Base-by-base conservation (phyloP, 2,888 invertebrate genomes). In the Drosophila suboccidentalis region DNA sequence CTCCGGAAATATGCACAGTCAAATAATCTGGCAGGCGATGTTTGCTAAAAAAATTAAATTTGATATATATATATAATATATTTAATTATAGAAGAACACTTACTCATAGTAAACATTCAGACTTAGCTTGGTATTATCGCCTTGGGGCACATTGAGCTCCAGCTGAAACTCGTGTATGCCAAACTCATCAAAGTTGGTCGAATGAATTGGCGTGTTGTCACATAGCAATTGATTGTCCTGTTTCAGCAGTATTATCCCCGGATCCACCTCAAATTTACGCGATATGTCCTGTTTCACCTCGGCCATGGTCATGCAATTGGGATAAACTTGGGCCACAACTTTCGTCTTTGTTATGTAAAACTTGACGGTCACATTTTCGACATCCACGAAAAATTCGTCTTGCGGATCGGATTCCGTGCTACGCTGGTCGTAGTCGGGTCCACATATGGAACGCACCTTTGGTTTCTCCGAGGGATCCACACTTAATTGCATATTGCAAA, bases 251-350 rank as follows among this genome's bases (percentile, higher is more conserved):
- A 95, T 90, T 44, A 93, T 92, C 13, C 94, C 92, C 0, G 93
- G 93, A 15, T 94, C 93, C 1, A 94, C 92, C 89, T 94, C 93
- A 84, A 95, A 95, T 44, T 95, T 93, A 1, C 94, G 94, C 1
- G 93, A 94, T 44, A 95, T 92, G 80, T 95, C 94, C 78, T 94
- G 93, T 89, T 95, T 95, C 44, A 95, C 93, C 82, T 94, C 94
- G 58, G 92, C 93, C 51, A 95, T 91, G 67, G 93, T 94, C 90
- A 94, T 93, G 44, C 87, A 87, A 70, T 91, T 92, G 44, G 92
- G 91, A 89, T 93, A 93, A 10, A 92, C 89, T 68, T 92, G 92
- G 5, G 92, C 93, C 19, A 93, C 89, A 29, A 91, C 89, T 62
- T 92, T 89, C 13, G 82, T 72, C 4, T 90, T 90, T 8, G 90